These are phyloP conservation scores for Cydia strobilella DNA, from an alignment of 1,140 invertebrate species.

Conservation along the genomic window DNA sequence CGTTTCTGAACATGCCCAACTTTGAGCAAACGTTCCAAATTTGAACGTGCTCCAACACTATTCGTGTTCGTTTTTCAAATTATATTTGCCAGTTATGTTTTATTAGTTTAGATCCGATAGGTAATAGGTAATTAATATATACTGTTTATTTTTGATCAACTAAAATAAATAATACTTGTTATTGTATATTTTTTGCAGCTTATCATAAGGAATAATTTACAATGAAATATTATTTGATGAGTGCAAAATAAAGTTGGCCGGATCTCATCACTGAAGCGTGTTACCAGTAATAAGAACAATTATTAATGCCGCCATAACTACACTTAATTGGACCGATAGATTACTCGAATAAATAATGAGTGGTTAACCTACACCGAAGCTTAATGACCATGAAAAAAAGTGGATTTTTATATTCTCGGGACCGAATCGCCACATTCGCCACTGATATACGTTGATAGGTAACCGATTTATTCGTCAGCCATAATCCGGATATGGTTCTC, in stretches of 20 bases:
- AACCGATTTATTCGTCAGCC: constrained; percentile 30
- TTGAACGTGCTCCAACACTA: constrained; percentile 15
- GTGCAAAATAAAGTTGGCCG: constrained; percentile 32
- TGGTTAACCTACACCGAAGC: constrained; percentile 38
- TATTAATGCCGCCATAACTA: constrained; percentile 59
- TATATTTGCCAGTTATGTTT: not conserved
- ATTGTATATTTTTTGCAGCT: not conserved
- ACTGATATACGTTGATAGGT: constrained; percentile 30
- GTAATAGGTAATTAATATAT: not conserved
- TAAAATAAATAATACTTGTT: not conserved
- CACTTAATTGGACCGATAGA: constrained; percentile 67
- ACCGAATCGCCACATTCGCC: not conserved
- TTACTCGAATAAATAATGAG: constrained; percentile 65
- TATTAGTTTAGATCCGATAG: not conserved
- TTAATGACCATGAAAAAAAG: constrained; percentile 29
- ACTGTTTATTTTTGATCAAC: not conserved
- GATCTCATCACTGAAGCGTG: constrained; percentile 55
- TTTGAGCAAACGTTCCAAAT: constrained; percentile 58
- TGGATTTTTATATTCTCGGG: constrained; percentile 21
- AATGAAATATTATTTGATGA: constrained; percentile 1
- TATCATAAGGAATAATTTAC: constrained; percentile 8
- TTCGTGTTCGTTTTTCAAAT: constrained; percentile 29
- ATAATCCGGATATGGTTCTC: not conserved
- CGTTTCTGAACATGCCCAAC: constrained; percentile 59
- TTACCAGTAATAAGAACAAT: constrained; percentile 58